Percentiles rank a stretch among this genome's conserved stretches.
phyloP scores from a whole-genome alignment of 2,113 vertebrate species.

The Lipophrys pholis region DNA sequence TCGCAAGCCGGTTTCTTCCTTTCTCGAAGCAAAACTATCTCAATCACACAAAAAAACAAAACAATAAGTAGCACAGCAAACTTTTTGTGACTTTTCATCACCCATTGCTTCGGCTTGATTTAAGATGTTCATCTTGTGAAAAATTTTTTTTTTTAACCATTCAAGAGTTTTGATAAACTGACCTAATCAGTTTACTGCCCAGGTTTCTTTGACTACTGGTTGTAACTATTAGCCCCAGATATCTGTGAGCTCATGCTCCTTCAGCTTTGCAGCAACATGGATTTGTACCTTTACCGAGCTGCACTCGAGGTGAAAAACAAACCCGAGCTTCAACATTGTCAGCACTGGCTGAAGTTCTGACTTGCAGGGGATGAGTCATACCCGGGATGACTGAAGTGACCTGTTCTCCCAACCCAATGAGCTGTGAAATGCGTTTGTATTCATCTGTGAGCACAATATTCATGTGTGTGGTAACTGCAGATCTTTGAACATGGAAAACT shows the following conservation, averaged over 20 bases:
- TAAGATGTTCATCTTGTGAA: no score
- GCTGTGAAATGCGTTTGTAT: constrained; percentile 51
- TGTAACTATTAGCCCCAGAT: constrained; percentile 6
- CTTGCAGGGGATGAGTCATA: constrained; percentile 61
- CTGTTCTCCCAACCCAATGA: constrained; percentile 61
- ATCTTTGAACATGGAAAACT: background rate
- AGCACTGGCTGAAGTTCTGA: constrained; percentile 49
- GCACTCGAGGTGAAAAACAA: constrained; percentile 37
- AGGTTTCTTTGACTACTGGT: background rate
- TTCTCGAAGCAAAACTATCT: no score
- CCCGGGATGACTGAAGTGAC: constrained; percentile 44
- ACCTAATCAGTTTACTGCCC: background rate
- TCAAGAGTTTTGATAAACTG: no score
- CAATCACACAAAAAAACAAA: no score
- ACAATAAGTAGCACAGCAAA: no score
- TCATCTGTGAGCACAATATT: constrained; percentile 18
- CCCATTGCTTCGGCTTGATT: no score
- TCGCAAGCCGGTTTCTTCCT: no score
- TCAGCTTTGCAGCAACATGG: constrained; percentile 16
- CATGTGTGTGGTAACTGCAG: constrained; percentile 6
- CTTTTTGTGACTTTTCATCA: no score
- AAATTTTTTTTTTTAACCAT: no score
- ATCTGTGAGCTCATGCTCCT: constrained; percentile 16
- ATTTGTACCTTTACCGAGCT: constrained; percentile 10
- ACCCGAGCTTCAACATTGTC: constrained; percentile 21